Evolutionary conservation across 2,797 vertebrate species (phyloP).

Genomic region (Gallinago nigripennis): DNA sequence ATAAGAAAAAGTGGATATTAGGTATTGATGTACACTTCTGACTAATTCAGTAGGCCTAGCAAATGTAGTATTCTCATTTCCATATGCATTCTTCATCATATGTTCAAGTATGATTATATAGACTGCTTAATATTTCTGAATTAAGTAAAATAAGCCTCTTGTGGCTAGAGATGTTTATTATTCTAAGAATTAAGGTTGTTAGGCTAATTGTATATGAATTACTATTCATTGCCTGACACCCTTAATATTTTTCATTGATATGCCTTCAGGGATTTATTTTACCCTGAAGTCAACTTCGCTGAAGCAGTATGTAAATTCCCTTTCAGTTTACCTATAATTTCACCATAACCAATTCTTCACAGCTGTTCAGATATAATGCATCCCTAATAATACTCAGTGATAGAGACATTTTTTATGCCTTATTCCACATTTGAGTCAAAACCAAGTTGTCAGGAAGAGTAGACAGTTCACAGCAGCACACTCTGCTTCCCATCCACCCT

Average conservation of each 20-base stretch:
- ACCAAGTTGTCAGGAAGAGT: neutral
- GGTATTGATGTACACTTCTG: neutral
- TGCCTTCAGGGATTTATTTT: neutral
- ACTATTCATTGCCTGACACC: neutral
- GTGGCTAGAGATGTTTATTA: constrained; percentile 12
- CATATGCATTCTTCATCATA: neutral
- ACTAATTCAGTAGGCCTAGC: neutral
- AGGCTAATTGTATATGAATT: constrained; percentile 46
- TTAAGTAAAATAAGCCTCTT: neutral
- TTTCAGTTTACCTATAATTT: neutral
- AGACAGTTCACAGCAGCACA: accelerated
- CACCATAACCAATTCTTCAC: neutral
- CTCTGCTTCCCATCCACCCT: neutral
- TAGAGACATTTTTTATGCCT: neutral
- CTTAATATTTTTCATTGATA: neutral
- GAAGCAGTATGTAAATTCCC: neutral
- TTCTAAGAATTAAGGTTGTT: constrained; percentile 11
- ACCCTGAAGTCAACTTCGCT: neutral
- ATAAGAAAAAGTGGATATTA: neutral
- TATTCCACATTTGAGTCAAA: neutral
- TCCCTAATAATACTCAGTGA: neutral
- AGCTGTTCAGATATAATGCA: neutral
- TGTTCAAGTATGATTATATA: neutral
- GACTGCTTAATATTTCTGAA: neutral
- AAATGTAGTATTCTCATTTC: neutral